Base-by-base conservation (phyloP, 2,113 vertebrate species). In the Morone chrysops region DNA sequence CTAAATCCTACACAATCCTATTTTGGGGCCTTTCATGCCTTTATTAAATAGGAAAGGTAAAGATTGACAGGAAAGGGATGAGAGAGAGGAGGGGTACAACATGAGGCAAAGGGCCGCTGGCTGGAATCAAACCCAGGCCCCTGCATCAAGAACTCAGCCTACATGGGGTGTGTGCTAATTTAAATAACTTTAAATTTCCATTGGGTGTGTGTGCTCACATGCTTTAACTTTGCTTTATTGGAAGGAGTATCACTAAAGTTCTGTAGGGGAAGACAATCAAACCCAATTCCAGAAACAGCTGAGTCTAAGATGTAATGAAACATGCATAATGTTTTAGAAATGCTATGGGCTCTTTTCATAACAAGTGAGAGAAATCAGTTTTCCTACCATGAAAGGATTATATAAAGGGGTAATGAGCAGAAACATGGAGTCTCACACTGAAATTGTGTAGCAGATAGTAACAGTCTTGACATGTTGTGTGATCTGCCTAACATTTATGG, bases 121-220 rank as follows among this genome's bases (percentile, higher is more conserved):
- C 31, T 31, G 31, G 31, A 31, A 31, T 31, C 31, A 31, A 31
- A 31, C 31, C 31, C 31, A 2, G 31, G 31, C 31, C 31, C 31
- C 31, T 31, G 31, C 31, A 31, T 2, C 31, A 31, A 31, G 31
- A 31, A 31, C 31, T 31, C 31, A 31, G 31, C 31, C 31, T 31
- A 31, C 31, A 31, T 31, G 31, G 31, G 31, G 31, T 31, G 31
- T 31, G 31, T 31, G 31, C 11, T 51, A 10, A 63, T 72, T 72
- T 14, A 72, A 57, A 80, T 54, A 40, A 80, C 13, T 41, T 31
- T 60, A 41, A 73, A 74, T 25, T 50, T n/a, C 18, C 70, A 36
- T 2, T 36, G 56, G 2, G 16, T 20, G 43, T 60, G 4, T 16
- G 31, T 6, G 0, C 10, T 72, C 59, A 22, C 59, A 25, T 18